Conservation (phyloP, 2,113 vertebrate species). For the Scomber colias region DNA sequence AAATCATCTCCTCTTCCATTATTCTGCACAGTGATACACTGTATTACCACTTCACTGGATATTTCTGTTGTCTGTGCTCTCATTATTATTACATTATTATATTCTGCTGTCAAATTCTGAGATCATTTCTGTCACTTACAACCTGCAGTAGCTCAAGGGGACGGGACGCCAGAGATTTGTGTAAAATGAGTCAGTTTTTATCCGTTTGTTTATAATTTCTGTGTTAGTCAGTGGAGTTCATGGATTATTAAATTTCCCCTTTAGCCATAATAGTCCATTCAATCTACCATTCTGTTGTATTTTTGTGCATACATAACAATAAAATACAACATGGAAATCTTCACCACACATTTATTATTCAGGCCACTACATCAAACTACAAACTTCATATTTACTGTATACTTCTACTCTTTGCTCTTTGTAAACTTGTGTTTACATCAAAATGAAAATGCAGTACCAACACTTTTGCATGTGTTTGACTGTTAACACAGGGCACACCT, state of each 20-base stretch:
- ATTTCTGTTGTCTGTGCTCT: not conserved
- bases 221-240: constrained; percentile 11
- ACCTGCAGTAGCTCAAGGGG: constrained; percentile 6
- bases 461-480: no score
- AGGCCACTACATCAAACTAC: no score
- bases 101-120: not conserved
- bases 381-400: no score
- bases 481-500: no score
- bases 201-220: constrained; percentile 7
- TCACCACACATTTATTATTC: constrained; percentile 17
- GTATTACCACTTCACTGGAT: not conserved
- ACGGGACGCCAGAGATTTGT: not conserved
- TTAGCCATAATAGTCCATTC: not conserved
- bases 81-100: not conserved
- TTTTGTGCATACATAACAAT: not conserved
- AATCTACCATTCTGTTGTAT: constrained; percentile 2
- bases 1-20: not conserved
- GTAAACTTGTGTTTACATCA: no score
- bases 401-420: no score
- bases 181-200: not conserved
- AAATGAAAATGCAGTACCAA: no score
- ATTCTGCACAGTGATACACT: not conserved
- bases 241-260: constrained; percentile 39
- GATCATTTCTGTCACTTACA: constrained; percentile 7
- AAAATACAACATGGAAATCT: not conserved